Base-by-base conservation (phyloP, 1,140 invertebrate species). In the Zaprionus vittiger region DNA sequence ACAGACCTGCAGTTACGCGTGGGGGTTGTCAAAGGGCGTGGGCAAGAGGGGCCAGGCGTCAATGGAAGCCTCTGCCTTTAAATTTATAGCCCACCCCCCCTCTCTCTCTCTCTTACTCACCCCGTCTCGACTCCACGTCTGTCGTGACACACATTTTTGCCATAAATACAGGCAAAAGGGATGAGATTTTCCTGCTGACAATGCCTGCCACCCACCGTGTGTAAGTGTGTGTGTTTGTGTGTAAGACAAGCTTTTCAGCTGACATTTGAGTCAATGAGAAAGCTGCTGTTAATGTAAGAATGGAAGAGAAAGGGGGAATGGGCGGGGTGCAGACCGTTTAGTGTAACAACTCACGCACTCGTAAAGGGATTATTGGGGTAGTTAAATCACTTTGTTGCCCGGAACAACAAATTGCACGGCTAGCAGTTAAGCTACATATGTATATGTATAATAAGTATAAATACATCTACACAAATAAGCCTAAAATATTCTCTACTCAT, bases 261-360 rank as follows among this genome's bases (percentile, higher is more conserved):
- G 64, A 31, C 22, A 34, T 34, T 34, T 34, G 2, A 57, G 28
- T 52, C 37, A 73, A 57, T 41, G 73, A 31, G 38, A 34, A 44
- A 62, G 60, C 31, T 60, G 57, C 37, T 64, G 61, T 64, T 49
- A 9, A 47, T 2, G 28, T 31, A 7, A 31, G 28, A 9, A 9
- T 9, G 28, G 0, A 34, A 11, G 24, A 9, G 47, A 20, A 38
- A 20, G 14, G 14, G 49, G 4, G 0, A 6, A 41, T 5, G 17
- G n/a, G 20, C 14, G 15, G 17, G 28, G 2, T 20, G 41, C 41
- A 59, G 1, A 34, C 38, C 49, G 57, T 37, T 52, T 69, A 74
- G 56, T 69, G 72, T 47, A 66, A 62, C 59, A 74, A 69, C 65
- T 62, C 65, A 74, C 57, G 72, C 72, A 72, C 52, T 57, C 38